A percentile compares a stretch with the other conserved stretches of the same genome.
Conservation (phyloP, 2,888 invertebrate species). For the Cataglyphis rosenhaueri region DNA sequence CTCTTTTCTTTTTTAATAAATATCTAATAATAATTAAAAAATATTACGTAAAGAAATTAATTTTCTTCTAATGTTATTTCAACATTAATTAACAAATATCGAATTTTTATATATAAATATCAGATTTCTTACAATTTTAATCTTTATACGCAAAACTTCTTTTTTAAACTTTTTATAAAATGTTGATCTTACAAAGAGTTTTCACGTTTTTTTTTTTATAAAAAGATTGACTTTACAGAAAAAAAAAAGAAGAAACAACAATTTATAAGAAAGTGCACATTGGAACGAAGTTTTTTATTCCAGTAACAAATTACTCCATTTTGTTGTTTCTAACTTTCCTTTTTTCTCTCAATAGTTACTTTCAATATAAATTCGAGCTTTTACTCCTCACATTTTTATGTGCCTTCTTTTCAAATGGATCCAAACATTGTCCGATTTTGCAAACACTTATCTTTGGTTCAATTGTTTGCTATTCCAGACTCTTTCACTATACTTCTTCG, state of each 20-base stretch:
- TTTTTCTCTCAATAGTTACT: background rate
- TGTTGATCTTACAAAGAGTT: background rate
- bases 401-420: background rate
- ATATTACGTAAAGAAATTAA: background rate
- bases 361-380: slow-evolving; percentile 24
- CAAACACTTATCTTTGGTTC: slow-evolving; percentile 59
- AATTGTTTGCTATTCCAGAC: slow-evolving; percentile 47
- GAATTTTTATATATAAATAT: background rate
- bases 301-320: slow-evolving; percentile 10
- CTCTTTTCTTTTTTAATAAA: background rate
- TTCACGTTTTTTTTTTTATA: background rate
- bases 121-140: background rate
- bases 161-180: background rate
- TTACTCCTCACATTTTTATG: background rate
- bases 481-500: slow-evolving; percentile 32
- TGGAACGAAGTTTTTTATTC: background rate
- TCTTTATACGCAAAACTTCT: background rate
- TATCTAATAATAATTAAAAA: background rate
- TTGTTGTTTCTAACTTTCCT: background rate
- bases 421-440: slow-evolving; percentile 53
- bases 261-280: background rate
- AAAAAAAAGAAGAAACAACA: background rate
- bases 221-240: background rate
- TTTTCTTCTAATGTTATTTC: background rate
- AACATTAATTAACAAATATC: background rate